Conservation (phyloP, 2,113 vertebrate genomes). For the Caretta caretta region DNA sequence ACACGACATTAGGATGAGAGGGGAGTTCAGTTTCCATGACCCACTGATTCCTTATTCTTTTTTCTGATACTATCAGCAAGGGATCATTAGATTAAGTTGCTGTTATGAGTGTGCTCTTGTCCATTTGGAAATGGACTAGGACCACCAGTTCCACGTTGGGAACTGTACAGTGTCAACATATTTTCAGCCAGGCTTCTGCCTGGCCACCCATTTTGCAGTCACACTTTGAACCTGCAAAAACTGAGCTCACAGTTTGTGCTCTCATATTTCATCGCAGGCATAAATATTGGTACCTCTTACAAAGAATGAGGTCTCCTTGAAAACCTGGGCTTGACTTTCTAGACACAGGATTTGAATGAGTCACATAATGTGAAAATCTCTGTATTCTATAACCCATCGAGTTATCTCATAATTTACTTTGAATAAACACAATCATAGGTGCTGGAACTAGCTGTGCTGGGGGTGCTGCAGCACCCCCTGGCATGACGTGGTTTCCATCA, state of each 20-base stretch:
- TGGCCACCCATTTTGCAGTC: neutral
- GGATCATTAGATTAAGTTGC: neutral
- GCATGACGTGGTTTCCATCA: too few species aligned
- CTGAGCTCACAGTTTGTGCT: neutral
- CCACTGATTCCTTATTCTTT: neutral
- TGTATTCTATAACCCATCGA: neutral
- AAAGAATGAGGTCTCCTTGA: neutral
- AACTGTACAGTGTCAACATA: neutral
- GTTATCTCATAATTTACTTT: neutral
- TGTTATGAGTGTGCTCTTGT: neutral
- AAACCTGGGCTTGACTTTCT: neutral
- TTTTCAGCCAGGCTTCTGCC: neutral
- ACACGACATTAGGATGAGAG: neutral
- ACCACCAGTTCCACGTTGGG: neutral
- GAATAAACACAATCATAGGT: neutral
- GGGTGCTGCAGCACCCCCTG: too few species aligned
- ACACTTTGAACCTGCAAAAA: neutral
- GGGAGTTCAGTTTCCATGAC: rapidly evolving
- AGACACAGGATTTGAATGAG: neutral
- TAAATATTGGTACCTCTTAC: neutral
- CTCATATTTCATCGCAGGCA: neutral
- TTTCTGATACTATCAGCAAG: neutral
- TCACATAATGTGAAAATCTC: neutral
- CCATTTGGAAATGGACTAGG: neutral
- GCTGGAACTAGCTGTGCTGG: too few species aligned